A percentile compares a stretch with the other conserved stretches of the same genome.
phyloP scores from a whole-genome alignment of 1,140 invertebrate genomes.

The Globodera rostochiensis region DNA sequence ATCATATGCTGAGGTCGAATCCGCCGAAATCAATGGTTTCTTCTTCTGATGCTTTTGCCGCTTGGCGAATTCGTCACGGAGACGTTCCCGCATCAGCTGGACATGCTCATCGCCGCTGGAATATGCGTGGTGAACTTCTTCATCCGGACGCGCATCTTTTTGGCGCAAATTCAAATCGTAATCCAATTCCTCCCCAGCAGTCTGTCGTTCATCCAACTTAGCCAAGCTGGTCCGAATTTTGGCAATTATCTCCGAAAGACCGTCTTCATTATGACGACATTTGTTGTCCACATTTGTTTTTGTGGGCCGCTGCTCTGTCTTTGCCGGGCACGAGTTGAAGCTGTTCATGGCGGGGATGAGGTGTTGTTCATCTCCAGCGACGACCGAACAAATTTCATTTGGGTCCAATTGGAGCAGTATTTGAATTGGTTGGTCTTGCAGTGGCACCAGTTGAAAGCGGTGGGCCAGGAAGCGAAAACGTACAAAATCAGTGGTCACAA shows the following conservation, averaged over 20 bases:
- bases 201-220: not conserved
- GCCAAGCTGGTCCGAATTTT: slow-evolving; percentile 5
- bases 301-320: not conserved
- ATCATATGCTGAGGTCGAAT: too few species aligned
- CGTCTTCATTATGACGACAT: not conserved
- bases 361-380: not conserved
- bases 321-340: not conserved
- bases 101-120: not conserved
- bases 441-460: not conserved
- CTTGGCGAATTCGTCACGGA: not conserved
- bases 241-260: not conserved
- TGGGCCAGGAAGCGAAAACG: slow-evolving; percentile 10
- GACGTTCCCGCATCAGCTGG: not conserved
- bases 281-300: not conserved
- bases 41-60: too few species aligned
- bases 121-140: not conserved
- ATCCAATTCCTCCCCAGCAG: not conserved
- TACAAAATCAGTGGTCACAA: slow-evolving; percentile 4
- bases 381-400: slow-evolving; percentile 13
- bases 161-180: not conserved
- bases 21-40: too few species aligned
- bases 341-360: too few species aligned
- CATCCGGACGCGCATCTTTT: not conserved
- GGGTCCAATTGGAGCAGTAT: slow-evolving; percentile 15
- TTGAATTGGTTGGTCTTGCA: slow-evolving; percentile 10